These are phyloP conservation scores for Mola mola DNA, from an alignment of 2,113 vertebrate species.

Conservation along the genomic window DNA sequence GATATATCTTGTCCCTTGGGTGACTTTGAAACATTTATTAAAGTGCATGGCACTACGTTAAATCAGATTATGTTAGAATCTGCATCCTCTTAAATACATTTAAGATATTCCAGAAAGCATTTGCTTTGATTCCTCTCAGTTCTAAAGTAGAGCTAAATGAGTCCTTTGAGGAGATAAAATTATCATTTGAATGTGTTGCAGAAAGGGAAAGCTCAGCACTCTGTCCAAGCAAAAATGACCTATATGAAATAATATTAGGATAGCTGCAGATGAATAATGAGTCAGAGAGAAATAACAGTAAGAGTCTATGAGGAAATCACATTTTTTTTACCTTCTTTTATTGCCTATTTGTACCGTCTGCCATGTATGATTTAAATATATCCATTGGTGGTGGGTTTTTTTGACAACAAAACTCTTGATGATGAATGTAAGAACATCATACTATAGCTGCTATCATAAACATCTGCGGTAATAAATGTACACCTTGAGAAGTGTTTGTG, in stretches of 20 bases:
- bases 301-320: no score
- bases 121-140: constrained; percentile 52
- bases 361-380: not conserved
- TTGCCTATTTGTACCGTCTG: not conserved
- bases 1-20: constrained; percentile 55
- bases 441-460: constrained; percentile 35
- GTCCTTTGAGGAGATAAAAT: constrained; percentile 43
- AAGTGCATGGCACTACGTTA: constrained; percentile 23
- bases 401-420: constrained; percentile 16
- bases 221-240: constrained; percentile 4
- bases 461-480: constrained; percentile 46
- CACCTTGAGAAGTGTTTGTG: constrained; percentile 37
- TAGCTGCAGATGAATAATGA: constrained; percentile 9
- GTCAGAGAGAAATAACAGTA: not conserved
- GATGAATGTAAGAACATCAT: constrained; percentile 21
- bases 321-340: not conserved
- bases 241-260: constrained; percentile 14
- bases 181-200: constrained; percentile 51
- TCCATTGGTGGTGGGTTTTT: not conserved
- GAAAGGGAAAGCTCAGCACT: constrained; percentile 42
- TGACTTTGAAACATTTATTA: constrained; percentile 55
- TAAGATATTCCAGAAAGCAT: constrained; percentile 21
- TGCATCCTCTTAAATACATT: constrained; percentile 46
- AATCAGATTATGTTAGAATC: constrained; percentile 54
- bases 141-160: constrained; percentile 40